These are phyloP conservation scores for Atherinosoma microstoma DNA, from an alignment of 2,797 vertebrate species.

Conservation along the genomic window DNA sequence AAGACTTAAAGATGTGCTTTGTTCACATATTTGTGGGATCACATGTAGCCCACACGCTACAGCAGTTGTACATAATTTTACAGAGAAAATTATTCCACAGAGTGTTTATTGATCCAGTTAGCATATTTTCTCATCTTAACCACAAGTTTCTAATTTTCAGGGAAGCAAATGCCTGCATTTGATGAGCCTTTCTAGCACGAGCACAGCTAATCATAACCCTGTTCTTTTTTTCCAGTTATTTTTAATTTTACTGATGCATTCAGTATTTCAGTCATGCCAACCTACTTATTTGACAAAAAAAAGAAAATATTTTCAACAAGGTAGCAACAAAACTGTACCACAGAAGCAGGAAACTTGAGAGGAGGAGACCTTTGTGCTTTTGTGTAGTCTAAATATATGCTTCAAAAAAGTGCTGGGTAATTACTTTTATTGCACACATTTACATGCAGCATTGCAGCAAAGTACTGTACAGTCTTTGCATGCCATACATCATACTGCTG, in stretches of 20 bases:
- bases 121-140: too few relatives aligned
- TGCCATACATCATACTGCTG: conserved; percentile 32
- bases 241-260: background rate
- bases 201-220: background rate
- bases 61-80: too few relatives aligned
- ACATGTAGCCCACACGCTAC: too few relatives aligned
- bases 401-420: conserved; percentile 12
- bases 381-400: background rate
- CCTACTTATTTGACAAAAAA: background rate
- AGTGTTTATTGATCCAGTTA: too few relatives aligned
- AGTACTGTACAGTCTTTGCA: background rate
- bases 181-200: background rate
- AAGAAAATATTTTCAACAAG: background rate
- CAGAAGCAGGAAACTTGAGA: conserved; percentile 3
- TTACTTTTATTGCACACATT: conserved; percentile 12
- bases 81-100: too few relatives aligned
- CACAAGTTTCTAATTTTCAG: background rate
- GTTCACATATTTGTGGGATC: too few relatives aligned
- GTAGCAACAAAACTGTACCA: background rate
- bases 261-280: background rate
- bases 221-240: background rate
- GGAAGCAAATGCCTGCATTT: background rate
- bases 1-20: too few relatives aligned
- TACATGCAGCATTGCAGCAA: conserved; percentile 1
- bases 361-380: background rate